A percentile compares a stretch with the other conserved stretches of the same genome.
Evolutionary conservation across 2,113 vertebrate genomes (phyloP).

Genomic region (Aramus guarauna): DNA sequence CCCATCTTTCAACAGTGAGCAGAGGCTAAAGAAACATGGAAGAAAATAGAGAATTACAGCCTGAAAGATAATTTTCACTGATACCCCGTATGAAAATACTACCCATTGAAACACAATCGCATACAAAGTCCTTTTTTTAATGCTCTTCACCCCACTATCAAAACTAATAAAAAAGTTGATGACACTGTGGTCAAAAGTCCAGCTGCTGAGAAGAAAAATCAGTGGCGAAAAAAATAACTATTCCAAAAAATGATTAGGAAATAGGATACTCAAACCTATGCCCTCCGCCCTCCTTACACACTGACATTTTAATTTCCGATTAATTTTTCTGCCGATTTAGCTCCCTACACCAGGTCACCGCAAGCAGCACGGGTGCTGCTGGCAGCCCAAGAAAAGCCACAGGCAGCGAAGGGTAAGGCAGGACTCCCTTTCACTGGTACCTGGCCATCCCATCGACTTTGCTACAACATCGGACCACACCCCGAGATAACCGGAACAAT

Average conservation of each 20-base stretch:
- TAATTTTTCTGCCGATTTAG: not conserved
- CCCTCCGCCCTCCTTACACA: not conserved
- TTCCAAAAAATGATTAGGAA: not conserved
- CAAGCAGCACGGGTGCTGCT: not conserved
- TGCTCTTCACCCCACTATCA: not conserved
- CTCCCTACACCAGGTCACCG: not conserved
- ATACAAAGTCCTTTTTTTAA: not conserved
- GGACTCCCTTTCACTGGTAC: not conserved
- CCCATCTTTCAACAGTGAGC: constrained; percentile 80
- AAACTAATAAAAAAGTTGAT: not conserved
- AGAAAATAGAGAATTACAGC: not conserved
- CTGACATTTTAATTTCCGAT: not conserved
- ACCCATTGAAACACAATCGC: not conserved
- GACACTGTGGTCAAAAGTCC: not conserved
- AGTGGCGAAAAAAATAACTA: not conserved
- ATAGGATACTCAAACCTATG: not conserved
- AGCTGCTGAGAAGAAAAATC: not conserved
- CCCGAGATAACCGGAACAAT: not conserved
- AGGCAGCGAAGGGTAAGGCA: not conserved
- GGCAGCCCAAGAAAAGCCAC: not conserved
- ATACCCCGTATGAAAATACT: not conserved
- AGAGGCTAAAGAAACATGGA: not conserved
- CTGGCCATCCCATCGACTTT: fast-evolving
- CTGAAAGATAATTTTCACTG: not conserved
- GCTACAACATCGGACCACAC: not conserved